Percentiles rank a stretch among this genome's conserved stretches.
phyloP scores from a whole-genome alignment of 2,797 vertebrate genomes.

The Sciaenops ocellatus region DNA sequence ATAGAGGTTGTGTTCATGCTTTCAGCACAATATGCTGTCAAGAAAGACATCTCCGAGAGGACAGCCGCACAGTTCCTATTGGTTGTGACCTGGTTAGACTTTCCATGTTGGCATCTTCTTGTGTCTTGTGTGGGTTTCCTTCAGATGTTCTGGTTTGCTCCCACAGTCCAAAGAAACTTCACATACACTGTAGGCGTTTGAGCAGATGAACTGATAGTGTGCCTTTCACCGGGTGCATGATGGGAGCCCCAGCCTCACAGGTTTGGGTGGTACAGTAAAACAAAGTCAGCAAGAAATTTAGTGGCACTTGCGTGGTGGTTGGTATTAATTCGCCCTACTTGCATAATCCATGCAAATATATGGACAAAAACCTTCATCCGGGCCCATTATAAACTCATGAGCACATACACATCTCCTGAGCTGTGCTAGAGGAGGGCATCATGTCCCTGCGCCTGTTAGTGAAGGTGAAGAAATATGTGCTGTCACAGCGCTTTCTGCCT shows the following conservation, averaged over 20 bases:
- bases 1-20: background rate
- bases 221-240: background rate
- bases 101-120: too few relatives aligned
- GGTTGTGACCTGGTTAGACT: background rate
- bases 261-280: background rate
- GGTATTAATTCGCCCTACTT: background rate
- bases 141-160: background rate
- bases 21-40: background rate
- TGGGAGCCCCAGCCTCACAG: background rate
- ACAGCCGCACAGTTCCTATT: background rate
- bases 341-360: conserved; percentile 3
- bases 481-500: conserved; percentile 49
- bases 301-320: background rate
- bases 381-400: background rate
- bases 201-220: background rate
- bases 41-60: background rate
- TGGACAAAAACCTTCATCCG: background rate
- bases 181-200: background rate
- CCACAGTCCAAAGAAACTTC: background rate
- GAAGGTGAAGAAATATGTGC: conserved; percentile 65
- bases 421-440: background rate
- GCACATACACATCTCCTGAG: conserved; percentile 24
- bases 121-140: too few relatives aligned
- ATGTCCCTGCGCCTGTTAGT: conserved; percentile 31
- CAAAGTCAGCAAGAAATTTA: background rate